Base-by-base conservation (phyloP, 2,888 invertebrate species). In the Xanthia togata region DNA sequence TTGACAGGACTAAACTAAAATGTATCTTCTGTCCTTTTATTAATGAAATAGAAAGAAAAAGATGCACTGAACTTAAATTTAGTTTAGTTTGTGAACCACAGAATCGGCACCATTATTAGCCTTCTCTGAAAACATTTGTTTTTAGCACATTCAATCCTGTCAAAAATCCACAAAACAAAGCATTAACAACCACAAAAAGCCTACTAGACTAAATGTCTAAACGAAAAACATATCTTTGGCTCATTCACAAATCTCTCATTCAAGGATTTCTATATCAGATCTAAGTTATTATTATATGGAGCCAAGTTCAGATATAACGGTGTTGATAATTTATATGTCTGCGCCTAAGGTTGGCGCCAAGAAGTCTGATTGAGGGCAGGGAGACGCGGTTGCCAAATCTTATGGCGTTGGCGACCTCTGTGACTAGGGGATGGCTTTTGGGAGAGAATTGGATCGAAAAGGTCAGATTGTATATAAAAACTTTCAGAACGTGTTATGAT, bases 201-300 rank as follows among this genome's bases (percentile, higher is more conserved):
- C 74, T 60, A 55, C 59, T 20, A 70, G 59, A 67, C 73, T 55
- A 72, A 82, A 71, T 77, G 69, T 72, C 69, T 74, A 63, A 83
- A 65, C 73, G 73, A 81, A 86, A 86, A 76, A 77, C 70, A 86
- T 83, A 69, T 65, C 11, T 76, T 81, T 85, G 81, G 81, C 68
- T 85, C 47, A 44, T 76, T 86, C 73, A 79, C 81, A 79, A 87
- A 84, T 68, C 35, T 72, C 64, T 63, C 69, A 55, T 82, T 72
- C 85, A 83, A 83, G 78, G 82, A 74, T 84, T 50, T 70, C 44
- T 65, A 41, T 70, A 75, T 76, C 60, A 76, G 70, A 69, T 73
- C 67, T 70, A 83, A 83, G 73, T 78, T 78, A 79, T 76, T 77
- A 68, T 75, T 72, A 38, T 79, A 78, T 78, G 71, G 62, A 83